Evolutionary conservation across 2,888 invertebrate genomes (phyloP), one percentile per base, ranked within the genome.

Genomic region (Drosophila meridiana): DNA sequence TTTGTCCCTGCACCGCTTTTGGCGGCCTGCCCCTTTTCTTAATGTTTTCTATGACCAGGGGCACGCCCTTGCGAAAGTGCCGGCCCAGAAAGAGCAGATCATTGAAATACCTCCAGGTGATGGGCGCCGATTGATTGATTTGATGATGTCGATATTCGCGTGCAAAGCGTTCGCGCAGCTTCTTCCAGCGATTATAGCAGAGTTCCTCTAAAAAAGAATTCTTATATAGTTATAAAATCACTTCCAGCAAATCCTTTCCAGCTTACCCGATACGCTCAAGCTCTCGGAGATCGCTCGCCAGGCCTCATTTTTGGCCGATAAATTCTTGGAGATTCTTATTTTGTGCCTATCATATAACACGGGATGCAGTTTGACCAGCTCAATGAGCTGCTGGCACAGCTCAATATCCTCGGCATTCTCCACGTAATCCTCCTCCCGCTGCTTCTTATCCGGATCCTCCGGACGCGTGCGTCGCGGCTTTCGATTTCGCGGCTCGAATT

Each of bases 111-210:
- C 83, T 70, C 92, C 92, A 92, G 2, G 80, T 87, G 0, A 90
- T 82, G 0, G 89, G 79, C n/a, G 71, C 73, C 2, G 84, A 57
- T 11, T 81, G 84, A 57, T 85, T 68, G 4, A 92, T 76, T 56
- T 87, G 87, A 36, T 90, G 75, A 48, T 83, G 82, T 3, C 91
- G 85, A 76, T 89, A 92, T 71, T 92, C 91, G 4, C 91, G 83
- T 0, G 92, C 84, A 67, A 92, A 92, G 8, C 92, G 89, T 71
- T 92, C 91, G 0, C 91, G 80, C 48, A 92, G 34, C 53, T 90
- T 91, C 36, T 92, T 92, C 91, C 91, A 92, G 32, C 90, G 92
- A 38, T 86, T 90, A 34, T 91, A 92, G 56, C 92, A 88, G 1
- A 78, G 34, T 74, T 91, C 83, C 73, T 92, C 91, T 91, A 7